These are phyloP conservation scores for Drosophila meridiana DNA, from an alignment of 2,888 invertebrate species.

Conservation along the genomic window DNA sequence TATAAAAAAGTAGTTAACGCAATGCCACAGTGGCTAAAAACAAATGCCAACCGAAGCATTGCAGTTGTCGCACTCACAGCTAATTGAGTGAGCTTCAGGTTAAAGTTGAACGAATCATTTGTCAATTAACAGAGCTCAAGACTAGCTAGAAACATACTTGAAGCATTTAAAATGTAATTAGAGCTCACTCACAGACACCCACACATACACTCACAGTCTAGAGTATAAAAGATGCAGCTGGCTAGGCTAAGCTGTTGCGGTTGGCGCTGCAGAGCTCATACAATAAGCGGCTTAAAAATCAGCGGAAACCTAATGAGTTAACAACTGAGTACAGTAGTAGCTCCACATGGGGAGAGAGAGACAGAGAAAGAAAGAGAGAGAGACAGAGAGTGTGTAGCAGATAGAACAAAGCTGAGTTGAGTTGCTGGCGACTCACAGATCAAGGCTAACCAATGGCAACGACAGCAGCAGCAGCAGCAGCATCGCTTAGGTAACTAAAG, in stretches of 20 bases:
- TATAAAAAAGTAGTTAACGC: conserved; percentile 76
- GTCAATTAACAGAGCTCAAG: conserved; percentile 60
- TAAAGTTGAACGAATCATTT: conserved; percentile 75
- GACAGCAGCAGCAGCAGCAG: conserved; percentile 1
- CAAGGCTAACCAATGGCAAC: conserved; percentile 49
- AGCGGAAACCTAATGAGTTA: conserved; percentile 58
- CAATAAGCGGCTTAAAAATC: conserved; percentile 71
- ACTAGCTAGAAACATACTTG: conserved; percentile 17
- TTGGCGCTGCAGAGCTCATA: conserved; percentile 37
- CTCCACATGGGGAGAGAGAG: not conserved
- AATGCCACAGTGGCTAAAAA: conserved; percentile 56
- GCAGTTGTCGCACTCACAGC: conserved; percentile 40
- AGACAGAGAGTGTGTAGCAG: not conserved
- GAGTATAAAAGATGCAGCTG: conserved; percentile 26
- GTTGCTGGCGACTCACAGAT: conserved; percentile 37
- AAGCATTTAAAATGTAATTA: conserved; percentile 77
- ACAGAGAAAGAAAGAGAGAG: no score
- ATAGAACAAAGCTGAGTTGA: conserved; percentile 1
- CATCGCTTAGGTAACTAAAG: conserved; percentile 50
- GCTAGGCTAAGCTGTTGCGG: conserved; percentile 31
- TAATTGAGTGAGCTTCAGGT: conserved; percentile 72
- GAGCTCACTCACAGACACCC: conserved; percentile 14
- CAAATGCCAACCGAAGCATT: conserved; percentile 18
- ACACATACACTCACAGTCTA: not conserved
- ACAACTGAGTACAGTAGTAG: conserved; percentile 17